Percentiles rank a stretch among this genome's conserved stretches.
Conservation (phyloP, 2,797 vertebrate species). For the Stomatorhinus walkeri region DNA sequence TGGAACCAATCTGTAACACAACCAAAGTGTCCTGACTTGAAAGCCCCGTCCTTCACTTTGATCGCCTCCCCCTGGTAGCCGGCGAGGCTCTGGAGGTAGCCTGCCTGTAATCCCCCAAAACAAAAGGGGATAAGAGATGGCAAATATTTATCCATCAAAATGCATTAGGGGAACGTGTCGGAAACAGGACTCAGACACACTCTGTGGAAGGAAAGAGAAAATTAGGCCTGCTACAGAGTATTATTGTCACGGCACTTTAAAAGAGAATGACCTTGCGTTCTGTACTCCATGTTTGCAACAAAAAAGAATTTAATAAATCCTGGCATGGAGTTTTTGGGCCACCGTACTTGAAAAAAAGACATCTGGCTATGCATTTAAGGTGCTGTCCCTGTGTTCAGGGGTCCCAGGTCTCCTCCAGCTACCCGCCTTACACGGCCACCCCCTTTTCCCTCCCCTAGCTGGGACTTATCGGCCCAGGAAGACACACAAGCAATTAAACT, state of each 20-base stretch:
- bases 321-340: not conserved
- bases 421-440: conserved; percentile 7
- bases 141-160: conserved; percentile 42
- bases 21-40: conserved; percentile 61
- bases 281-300: not conserved
- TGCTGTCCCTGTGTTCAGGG: not conserved
- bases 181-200: conserved; percentile 48
- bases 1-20: conserved; percentile 70
- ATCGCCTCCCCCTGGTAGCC: conserved; percentile 48
- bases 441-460: not conserved
- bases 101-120: conserved; percentile 31
- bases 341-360: not conserved
- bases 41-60: conserved; percentile 61
- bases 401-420: not conserved
- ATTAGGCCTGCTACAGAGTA: conserved; percentile 43
- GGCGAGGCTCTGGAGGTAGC: conserved; percentile 43
- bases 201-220: conserved; percentile 40
- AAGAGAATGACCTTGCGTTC: conserved; percentile 31
- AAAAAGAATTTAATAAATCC: not conserved
- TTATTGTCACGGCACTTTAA: conserved; percentile 27
- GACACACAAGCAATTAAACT: conserved; percentile 53
- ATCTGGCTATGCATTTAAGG: not conserved
- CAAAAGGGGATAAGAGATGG: conserved; percentile 39
- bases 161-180: conserved; percentile 47
- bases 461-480: not conserved